Evolutionary conservation across 2,888 invertebrate species (phyloP), one percentile per base, ranked within the genome.

Genomic region (Brachynemurus nebulosus): DNA sequence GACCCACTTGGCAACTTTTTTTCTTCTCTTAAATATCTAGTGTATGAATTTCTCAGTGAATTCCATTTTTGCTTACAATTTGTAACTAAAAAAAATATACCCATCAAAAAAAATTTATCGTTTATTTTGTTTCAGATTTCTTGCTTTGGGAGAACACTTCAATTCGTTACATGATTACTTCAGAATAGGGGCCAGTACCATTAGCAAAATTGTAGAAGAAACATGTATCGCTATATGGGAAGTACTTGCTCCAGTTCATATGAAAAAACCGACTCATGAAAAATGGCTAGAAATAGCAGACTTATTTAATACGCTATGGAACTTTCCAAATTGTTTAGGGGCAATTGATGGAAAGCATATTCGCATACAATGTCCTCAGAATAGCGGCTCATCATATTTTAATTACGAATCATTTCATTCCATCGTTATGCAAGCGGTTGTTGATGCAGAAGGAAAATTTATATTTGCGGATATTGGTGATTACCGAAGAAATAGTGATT

Each of bases 371-470:
- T 36, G 34, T 8, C 48, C 49, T 19, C 9, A 45, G 21, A 49
- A 49, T 33, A 46, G 30, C 43, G 48, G 50, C 37, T 48, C 49
- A 19, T 14, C 35, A 9, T 50, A 46, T 25, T 50, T 45, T 23
- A 50, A 51, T 45, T 50, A 52, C 27, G 53, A 50, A 42, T 45
- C 44, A 39, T 40, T 35, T 23, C 47, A 45, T 23, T 44, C 42
- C 27, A 47, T 50, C 14, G 50, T 51, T 9, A 39, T 51, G 27
- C 12, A 47, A 17, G 48, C 49, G 6, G 9, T 47, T 9, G 51
- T 51, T 19, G 51, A 53, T 42, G 49, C 52, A 9, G 33, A 49
- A 37, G 51, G 48, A 37, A 52, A 50, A 17, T 55, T 55, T 42
- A 52, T 50, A 30, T 9, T 37, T 4, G 40, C 51, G 3, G 52